phyloP scores from a whole-genome alignment of 1,140 invertebrate species.

The Nymphalis io region DNA sequence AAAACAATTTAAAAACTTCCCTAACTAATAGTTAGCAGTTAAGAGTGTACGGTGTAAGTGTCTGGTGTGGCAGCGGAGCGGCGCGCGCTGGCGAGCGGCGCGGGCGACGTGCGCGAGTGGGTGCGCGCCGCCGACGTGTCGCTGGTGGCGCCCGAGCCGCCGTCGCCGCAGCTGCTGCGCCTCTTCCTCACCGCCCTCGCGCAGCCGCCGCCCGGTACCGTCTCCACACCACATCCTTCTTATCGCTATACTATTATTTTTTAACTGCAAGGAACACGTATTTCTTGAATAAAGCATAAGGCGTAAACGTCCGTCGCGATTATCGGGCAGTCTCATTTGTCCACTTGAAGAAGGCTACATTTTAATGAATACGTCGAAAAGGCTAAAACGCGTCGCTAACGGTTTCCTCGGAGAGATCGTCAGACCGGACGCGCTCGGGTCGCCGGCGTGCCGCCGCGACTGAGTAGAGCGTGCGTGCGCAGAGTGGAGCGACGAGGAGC shows the following conservation, averaged over 20 bases:
- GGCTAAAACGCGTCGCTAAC: no score
- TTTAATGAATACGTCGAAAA: no score
- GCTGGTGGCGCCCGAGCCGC: conserved; percentile 57
- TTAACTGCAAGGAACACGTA: neutral
- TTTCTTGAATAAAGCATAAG: neutral
- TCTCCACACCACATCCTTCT: no score
- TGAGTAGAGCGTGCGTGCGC: neutral
- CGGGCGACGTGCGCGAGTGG: conserved; percentile 52
- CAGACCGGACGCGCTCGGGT: no score
- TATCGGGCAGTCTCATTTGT: no score
- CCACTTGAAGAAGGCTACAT: no score
- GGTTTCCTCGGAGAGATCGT: no score
- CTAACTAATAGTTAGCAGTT: no score
- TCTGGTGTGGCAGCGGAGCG: conserved; percentile 44
- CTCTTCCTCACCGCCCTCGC: conserved; percentile 54
- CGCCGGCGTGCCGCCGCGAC: no score
- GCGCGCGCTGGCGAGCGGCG: conserved; percentile 44
- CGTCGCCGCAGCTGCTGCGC: conserved; percentile 47
- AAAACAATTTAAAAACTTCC: no score
- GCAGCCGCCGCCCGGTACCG: conserved; percentile 49
- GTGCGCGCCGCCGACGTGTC: conserved; percentile 64
- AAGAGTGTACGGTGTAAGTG: no score
- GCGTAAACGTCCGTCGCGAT: neutral
- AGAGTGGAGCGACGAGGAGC: conserved; percentile 46
- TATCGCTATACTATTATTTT: neutral